Conservation (phyloP, 2,113 vertebrate genomes). For the Argyrosomus japonicus region DNA sequence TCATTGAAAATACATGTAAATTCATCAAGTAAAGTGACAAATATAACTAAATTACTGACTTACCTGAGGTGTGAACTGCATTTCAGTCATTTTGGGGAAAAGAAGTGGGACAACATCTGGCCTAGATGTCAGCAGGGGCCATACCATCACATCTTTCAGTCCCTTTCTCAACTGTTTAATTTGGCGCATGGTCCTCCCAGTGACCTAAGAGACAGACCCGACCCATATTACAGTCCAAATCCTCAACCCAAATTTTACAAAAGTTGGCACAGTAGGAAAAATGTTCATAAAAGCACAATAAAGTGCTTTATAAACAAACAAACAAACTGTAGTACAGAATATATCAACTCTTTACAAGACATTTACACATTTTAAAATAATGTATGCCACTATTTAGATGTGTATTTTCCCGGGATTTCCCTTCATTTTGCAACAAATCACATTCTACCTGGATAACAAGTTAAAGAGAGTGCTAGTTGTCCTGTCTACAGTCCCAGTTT, state of each 20-base stretch:
- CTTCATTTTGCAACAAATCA: no score
- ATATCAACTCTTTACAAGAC: background rate
- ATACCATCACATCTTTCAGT: slow-evolving; percentile 25
- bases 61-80: slow-evolving; percentile 26
- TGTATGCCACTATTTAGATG: no score
- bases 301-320: slow-evolving; percentile 15
- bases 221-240: slow-evolving; percentile 15
- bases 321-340: background rate
- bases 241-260: slow-evolving; percentile 6
- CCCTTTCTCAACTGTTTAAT: slow-evolving; percentile 46
- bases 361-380: slow-evolving; percentile 3
- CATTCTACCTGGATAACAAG: no score
- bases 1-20: slow-evolving; percentile 13
- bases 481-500: no score
- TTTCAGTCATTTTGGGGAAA: slow-evolving; percentile 28
- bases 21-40: background rate
- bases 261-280: slow-evolving; percentile 20
- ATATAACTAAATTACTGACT: slow-evolving; percentile 2
- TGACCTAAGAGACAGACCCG: slow-evolving; percentile 9
- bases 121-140: background rate
- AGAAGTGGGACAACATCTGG: background rate
- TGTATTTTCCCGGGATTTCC: no score
- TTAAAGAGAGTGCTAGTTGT: no score
- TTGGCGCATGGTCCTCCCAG: slow-evolving; percentile 35
- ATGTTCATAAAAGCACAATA: slow-evolving; percentile 4